Percentiles rank a stretch among this genome's conserved stretches.
These are phyloP conservation scores for Trichoplusia ni DNA, from an alignment of 1,140 invertebrate genomes.

Conservation along the genomic window DNA sequence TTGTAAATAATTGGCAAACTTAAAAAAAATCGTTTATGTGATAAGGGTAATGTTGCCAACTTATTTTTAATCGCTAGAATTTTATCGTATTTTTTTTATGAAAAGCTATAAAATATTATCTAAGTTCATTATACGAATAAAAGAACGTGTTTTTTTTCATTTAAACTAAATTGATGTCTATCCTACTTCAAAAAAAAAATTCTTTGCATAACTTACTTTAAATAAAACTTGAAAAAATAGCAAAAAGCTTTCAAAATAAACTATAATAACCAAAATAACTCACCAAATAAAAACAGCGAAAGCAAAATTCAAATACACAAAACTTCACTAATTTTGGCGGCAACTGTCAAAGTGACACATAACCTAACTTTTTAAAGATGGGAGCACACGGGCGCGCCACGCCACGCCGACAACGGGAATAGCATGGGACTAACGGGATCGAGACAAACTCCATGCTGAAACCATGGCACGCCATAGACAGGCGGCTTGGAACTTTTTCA, in stretches of 20 bases:
- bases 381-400: slow-evolving; percentile 54
- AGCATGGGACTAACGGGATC: slow-evolving; percentile 64
- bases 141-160: too few species aligned
- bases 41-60: too few species aligned
- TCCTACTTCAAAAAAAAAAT: too few species aligned
- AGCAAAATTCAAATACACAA: slow-evolving; percentile 30
- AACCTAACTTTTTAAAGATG: slow-evolving; percentile 47
- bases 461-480: slow-evolving; percentile 30
- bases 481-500: too few species aligned
- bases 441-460: slow-evolving; percentile 62
- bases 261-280: not conserved
- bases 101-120: too few species aligned
- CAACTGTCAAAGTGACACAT: slow-evolving; percentile 63
- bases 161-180: too few species aligned
- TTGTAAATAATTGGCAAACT: too few species aligned
- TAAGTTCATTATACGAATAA: too few species aligned
- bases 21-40: too few species aligned
- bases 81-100: too few species aligned
- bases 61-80: too few species aligned
- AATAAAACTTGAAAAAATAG: not conserved
- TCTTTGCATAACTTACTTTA: too few species aligned
- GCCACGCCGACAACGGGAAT: slow-evolving; percentile 62
- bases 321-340: slow-evolving; percentile 57
- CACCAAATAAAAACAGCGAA: slow-evolving; percentile 33
- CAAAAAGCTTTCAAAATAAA: not conserved